These are phyloP conservation scores for Tretioscincus oriximinensis DNA, from an alignment of 2,113 vertebrate genomes.

Conservation along the genomic window DNA sequence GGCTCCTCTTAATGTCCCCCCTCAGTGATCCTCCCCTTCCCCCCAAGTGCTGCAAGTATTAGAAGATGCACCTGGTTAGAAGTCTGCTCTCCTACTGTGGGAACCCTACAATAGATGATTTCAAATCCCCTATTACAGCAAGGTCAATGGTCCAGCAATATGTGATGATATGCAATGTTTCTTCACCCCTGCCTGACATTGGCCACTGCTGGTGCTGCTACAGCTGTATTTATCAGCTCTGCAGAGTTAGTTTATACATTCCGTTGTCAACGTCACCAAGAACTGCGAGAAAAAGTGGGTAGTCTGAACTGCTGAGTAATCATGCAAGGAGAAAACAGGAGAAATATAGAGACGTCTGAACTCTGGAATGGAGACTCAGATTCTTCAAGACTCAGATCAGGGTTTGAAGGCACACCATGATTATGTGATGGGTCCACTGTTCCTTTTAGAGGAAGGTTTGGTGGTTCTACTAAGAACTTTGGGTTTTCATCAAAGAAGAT, in stretches of 20 bases:
- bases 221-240: neutral
- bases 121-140: neutral
- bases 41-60: no score
- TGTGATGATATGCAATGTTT: neutral
- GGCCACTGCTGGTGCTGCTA: neutral
- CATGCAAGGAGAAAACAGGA: neutral
- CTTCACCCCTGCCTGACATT: neutral
- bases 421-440: neutral
- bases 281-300: neutral
- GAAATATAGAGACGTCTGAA: no score
- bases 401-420: neutral
- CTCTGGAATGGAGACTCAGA: neutral
- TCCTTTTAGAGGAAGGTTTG: neutral
- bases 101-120: neutral
- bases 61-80: no score
- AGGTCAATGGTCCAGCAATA: neutral
- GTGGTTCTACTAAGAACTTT: neutral
- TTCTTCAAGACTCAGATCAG: neutral
- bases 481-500: no score
- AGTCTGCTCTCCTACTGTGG: no score
- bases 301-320: neutral
- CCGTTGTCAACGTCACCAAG: neutral
- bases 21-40: no score
- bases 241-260: no score
- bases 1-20: no score